Percentiles rank a stretch among this genome's conserved stretches.
Evolutionary conservation across 2,888 invertebrate species (phyloP).

Genomic region (Dermolepida albohirtum): DNA sequence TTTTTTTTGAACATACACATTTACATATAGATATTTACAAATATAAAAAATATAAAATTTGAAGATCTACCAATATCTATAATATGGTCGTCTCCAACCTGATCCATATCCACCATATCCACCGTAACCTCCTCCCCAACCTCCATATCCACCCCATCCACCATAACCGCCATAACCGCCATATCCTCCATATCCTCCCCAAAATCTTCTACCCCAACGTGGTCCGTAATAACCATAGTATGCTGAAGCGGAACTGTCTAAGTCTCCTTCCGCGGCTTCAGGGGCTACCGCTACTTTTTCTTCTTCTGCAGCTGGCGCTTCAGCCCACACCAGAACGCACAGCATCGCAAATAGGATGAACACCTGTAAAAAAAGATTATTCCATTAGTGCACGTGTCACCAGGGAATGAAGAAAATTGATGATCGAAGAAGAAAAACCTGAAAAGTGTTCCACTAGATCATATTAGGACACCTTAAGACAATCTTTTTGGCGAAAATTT

Average conservation of each 20-base stretch:
- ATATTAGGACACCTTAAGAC: no score
- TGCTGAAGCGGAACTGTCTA: constrained; percentile 23
- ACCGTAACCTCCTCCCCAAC: constrained; percentile 38
- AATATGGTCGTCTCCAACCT: constrained; percentile 27
- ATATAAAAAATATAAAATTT: not conserved
- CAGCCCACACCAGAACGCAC: constrained; percentile 18
- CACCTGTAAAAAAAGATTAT: constrained; percentile 19
- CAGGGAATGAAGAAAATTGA: no score
- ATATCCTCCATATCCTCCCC: constrained; percentile 42
- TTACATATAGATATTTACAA: not conserved
- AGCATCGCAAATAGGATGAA: constrained; percentile 20
- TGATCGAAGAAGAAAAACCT: no score
- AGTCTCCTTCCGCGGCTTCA: constrained; percentile 13
- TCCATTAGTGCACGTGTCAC: not conserved
- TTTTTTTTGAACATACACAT: no score
- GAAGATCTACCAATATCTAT: constrained; percentile 23
- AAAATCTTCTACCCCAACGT: constrained; percentile 43
- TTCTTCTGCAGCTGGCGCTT: constrained; percentile 1
- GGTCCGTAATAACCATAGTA: constrained; percentile 35
- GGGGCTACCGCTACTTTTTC: constrained; percentile 6
- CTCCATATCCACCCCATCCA: constrained; percentile 51
- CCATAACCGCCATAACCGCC: constrained; percentile 56
- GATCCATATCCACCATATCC: constrained; percentile 39
- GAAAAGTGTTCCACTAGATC: no score
- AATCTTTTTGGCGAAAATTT: no score